Evolutionary conservation across 2,888 invertebrate species (phyloP), one percentile per base, ranked within the genome.

Genomic region (Podabrus alpinus): DNA sequence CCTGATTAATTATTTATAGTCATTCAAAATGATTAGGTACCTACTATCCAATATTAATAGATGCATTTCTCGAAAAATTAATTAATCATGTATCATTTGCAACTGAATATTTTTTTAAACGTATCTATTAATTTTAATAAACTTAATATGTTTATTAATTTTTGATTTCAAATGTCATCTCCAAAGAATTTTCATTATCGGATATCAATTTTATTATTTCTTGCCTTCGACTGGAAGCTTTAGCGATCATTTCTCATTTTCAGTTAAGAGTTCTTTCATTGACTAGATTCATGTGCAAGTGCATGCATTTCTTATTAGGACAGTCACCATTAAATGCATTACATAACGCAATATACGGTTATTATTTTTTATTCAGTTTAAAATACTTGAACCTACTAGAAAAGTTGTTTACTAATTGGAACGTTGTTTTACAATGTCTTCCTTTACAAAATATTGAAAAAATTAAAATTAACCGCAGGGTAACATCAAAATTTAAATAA

Each of bases 1-100:
- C 72, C 73, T 73, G 66, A 69, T 73, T 67, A 69, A 66, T 64
- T 64, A 64, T 64, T 64, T 64, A 64, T 64, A 64, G 62, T 64
- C 62, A 64, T 64, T 64, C 62, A 64, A 64, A 64, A 64, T 16
- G 62, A 64, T 16, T 45, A 45, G 45, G 45, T 45, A 45, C 45
- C 45, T 7, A 64, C 62, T 21, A 64, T 17, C 62, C 62, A 17
- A 64, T 64, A 45, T 45, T 45, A 45, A 45, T 45, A 45, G 62
- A 64, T 64, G 62, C 62, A 64, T 64, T 64, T 64, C 21, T 19
- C 62, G 13, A 64, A 64, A 64, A 19, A 64, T 64, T 17, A 64
- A 19, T 64, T 64, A 64, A 45, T 45, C 45, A 45, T 7, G 45
- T 45, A 45, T 45, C 45, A 45, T 45, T 45, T 45, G 45, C 45